Evolutionary conservation across 2,113 vertebrate genomes (phyloP).

Genomic region (Theristicus caerulescens): DNA sequence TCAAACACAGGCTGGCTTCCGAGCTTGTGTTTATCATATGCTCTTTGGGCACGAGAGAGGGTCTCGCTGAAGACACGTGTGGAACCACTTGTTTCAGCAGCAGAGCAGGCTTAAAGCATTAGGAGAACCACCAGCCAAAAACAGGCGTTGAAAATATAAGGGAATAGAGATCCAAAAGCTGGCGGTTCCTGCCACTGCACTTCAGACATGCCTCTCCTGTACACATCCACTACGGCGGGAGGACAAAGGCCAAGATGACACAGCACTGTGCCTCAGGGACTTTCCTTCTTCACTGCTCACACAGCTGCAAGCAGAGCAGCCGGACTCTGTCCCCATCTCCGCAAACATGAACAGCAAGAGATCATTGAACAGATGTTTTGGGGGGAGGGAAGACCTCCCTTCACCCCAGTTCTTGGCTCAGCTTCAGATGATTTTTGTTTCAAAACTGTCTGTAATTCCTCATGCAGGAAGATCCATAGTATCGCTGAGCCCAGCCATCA

Average conservation of each 20-base stretch:
- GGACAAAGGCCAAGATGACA: not conserved
- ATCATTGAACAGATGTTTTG: not conserved
- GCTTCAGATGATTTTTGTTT: not conserved
- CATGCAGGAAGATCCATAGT: not conserved
- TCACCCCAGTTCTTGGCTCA: not conserved
- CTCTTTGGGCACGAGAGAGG: not conserved
- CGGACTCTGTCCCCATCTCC: not conserved
- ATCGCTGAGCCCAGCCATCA: rapidly evolving
- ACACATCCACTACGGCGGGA: rapidly evolving
- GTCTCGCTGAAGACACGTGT: not conserved
- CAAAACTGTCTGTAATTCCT: not conserved
- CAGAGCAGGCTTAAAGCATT: not conserved
- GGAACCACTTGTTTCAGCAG: not conserved
- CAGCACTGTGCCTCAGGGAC: not conserved
- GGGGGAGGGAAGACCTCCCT: not conserved
- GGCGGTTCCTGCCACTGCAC: not conserved
- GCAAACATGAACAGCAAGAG: not conserved
- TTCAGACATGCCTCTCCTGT: not conserved
- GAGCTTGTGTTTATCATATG: not conserved
- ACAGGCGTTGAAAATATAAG: rapidly evolving
- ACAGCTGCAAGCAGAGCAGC: not conserved
- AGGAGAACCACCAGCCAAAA: not conserved
- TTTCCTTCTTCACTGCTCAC: not conserved
- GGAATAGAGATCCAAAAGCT: not conserved
- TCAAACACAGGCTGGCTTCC: not conserved